Evolutionary conservation across 2,888 invertebrate genomes (phyloP), one percentile per base, ranked within the genome.

Genomic region (Caenorhabditis sinica): DNA sequence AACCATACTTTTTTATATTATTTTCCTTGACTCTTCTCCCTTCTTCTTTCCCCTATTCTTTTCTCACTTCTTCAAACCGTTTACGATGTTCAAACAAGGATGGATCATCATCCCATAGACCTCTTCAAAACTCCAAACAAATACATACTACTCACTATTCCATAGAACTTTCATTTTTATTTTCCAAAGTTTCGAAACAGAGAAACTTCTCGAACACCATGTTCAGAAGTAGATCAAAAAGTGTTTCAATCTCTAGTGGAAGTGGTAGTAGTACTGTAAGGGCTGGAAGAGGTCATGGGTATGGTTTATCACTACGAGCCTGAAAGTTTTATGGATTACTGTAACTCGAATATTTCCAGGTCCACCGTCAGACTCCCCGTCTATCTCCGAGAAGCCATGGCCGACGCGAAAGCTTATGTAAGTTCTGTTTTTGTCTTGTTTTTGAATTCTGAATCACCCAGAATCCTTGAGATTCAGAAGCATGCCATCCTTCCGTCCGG

Each of bases 81-180:
- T 79, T 71, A 79, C 36, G 79, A 79, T 79, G 61, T 79, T 79
- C 79, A 79, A 79, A 79, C 61, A 79, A 25, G n/a, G 65, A 30
- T n/a, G 40, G 66, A 61, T 61, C 60, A 69, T 51, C 51, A 43
- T 53, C 53, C 23, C 63, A 65, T 65, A 65, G 30, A 58, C 68
- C 66, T 49, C 66, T 60, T 79, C 63, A 69, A 76, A 63, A 58
- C 66, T 60, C 66, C 58, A 76, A 51, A 69, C 75, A 56, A 51
- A 56, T 51, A 43, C 20, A 56, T 51, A 43, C 20, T 65, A 60
- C 43, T 13, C 45, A 30, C 28, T 28, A 25, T 60, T 20, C 45
- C 66, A n/a, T n/a, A 43, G 13, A 11, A 68, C 56, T 45, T 28
- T 28, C 11, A 36, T 36, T 23, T 40, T 30, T 20, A 20, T 63